Evolutionary conservation across 35 echinoderm and acorn worm species (phyloP).

Genomic region (Ophioderma brevispina): DNA sequence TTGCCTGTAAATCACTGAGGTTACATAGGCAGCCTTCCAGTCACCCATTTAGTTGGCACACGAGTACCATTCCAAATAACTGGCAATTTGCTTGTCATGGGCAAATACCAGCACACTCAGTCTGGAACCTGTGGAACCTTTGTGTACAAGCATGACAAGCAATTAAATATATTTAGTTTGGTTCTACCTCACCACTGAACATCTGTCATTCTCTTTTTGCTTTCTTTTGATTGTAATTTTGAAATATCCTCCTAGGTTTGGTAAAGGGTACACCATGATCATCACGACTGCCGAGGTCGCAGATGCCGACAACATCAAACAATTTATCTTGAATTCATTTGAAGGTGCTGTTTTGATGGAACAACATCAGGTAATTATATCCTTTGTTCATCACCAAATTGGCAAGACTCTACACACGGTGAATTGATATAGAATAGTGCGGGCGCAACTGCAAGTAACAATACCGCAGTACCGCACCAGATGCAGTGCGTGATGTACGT

Average conservation of each 20-base stretch:
- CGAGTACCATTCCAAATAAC: no score
- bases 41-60: no score
- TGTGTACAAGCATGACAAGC: background rate
- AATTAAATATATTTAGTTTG: background rate
- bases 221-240: background rate
- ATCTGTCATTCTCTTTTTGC: background rate
- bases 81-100: no score
- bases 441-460: no score
- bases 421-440: no score
- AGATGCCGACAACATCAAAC: slow-evolving; percentile 25
- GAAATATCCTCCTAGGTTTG: slow-evolving; percentile 68
- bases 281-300: slow-evolving; percentile 42
- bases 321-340: slow-evolving; percentile 60
- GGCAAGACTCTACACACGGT: no score
- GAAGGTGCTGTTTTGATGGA: slow-evolving; percentile 69
- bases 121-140: background rate
- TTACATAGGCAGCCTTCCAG: no score
- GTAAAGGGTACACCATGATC: slow-evolving; percentile 88
- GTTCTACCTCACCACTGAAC: background rate
- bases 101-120: background rate
- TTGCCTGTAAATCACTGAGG: no score
- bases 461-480: no score
- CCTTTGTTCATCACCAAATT: no score
- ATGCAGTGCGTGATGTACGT: no score
- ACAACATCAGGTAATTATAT: slow-evolving; percentile 83